These are phyloP conservation scores for Argya squamiceps DNA, from an alignment of 2,797 vertebrate species.

Conservation along the genomic window DNA sequence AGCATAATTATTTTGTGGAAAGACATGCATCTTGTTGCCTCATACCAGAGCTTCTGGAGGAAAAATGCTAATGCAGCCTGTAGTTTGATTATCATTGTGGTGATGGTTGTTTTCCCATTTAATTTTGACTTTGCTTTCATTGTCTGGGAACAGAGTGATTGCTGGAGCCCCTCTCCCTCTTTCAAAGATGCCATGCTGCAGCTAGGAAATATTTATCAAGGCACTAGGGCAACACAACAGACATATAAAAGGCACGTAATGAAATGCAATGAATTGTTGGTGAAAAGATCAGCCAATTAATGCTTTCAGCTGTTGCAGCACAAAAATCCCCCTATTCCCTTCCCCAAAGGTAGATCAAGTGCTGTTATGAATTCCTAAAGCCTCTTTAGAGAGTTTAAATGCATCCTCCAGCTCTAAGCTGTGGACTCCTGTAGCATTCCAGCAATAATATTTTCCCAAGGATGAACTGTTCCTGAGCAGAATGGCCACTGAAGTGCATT, in stretches of 20 bases:
- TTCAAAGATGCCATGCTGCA: not conserved
- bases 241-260: not conserved
- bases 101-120: not conserved
- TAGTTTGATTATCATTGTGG: not conserved
- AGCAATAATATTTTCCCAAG: slow-evolving; percentile 54
- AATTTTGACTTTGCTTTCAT: not conserved
- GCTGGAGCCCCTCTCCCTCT: not conserved
- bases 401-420: slow-evolving; percentile 5
- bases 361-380: slow-evolving; percentile 37
- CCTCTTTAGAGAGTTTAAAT: slow-evolving; percentile 44
- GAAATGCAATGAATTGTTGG: slow-evolving; percentile 11
- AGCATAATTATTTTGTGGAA: not conserved
- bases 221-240: not conserved
- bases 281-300: slow-evolving; percentile 21
- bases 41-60: not conserved
- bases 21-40: not conserved
- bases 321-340: not conserved
- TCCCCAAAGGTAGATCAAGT: slow-evolving; percentile 27
- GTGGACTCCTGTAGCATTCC: not conserved
- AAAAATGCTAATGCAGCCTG: not conserved
- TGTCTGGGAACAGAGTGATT: not conserved
- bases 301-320: slow-evolving; percentile 4
- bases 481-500: slow-evolving; percentile 11
- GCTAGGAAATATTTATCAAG: not conserved
- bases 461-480: slow-evolving; percentile 38